Evolutionary conservation across 2,797 vertebrate species (phyloP).

Genomic region (Poeciliopsis gracilis): DNA sequence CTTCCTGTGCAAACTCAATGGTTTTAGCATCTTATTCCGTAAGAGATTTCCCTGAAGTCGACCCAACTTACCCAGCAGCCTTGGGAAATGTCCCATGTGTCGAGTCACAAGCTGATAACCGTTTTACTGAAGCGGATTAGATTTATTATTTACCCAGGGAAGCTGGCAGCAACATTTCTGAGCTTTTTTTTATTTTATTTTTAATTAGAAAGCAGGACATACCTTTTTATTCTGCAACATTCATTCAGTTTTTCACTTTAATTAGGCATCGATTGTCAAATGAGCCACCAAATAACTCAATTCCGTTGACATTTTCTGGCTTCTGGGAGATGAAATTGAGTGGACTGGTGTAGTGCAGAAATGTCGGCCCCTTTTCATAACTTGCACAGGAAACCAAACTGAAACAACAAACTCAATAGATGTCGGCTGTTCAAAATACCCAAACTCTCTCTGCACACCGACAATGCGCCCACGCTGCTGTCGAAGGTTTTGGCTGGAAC

Average conservation of each 20-base stretch:
- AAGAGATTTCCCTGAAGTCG: constrained; percentile 3
- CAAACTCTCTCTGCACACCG: neutral
- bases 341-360: neutral
- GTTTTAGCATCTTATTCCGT: neutral
- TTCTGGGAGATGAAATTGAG: neutral
- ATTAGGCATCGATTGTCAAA: neutral
- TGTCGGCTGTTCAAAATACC: neutral
- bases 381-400: neutral
- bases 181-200: too few relatives aligned
- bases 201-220: neutral
- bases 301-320: neutral
- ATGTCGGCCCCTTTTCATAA: neutral
- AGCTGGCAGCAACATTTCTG: neutral
- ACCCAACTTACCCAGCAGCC: too few relatives aligned
- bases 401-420: neutral
- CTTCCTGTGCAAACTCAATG: neutral
- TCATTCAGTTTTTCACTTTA: neutral
- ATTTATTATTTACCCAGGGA: neutral
- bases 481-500: constrained; percentile 4
- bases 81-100: neutral
- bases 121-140: neutral
- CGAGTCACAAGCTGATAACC: neutral
- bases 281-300: neutral
- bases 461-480: neutral
- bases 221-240: too few relatives aligned